These are phyloP conservation scores for Ophthalmotilapia sp. DNA, from an alignment of 2,113 vertebrate species.

Conservation along the genomic window DNA sequence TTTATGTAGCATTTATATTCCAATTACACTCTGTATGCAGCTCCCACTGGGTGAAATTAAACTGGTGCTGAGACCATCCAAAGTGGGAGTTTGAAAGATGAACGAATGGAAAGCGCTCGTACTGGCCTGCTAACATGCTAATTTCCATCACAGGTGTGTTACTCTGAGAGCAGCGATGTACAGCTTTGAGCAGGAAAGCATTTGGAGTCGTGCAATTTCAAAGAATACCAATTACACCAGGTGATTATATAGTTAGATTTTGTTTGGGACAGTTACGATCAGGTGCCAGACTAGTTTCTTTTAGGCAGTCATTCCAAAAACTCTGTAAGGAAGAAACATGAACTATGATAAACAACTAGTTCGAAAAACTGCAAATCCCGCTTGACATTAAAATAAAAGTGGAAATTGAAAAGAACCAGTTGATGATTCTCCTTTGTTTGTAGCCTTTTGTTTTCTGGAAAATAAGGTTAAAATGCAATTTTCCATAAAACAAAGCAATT, in stretches of 20 bases:
- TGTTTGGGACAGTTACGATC: not conserved
- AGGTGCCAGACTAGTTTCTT: not conserved
- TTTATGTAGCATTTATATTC: constrained; percentile 1
- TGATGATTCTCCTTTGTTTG: not conserved
- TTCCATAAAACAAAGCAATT: not conserved
- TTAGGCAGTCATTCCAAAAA: not conserved
- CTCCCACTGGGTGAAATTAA: constrained; percentile 23
- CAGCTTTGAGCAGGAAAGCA: not conserved
- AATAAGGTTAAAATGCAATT: not conserved
- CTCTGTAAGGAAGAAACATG: not conserved
- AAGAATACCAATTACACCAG: not conserved
- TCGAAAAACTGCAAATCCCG: not conserved
- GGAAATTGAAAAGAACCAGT: not conserved
- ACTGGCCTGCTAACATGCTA: not conserved
- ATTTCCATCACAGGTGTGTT: not conserved
- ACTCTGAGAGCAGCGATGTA: not conserved
- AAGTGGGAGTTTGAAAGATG: not conserved
- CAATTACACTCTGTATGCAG: constrained; percentile 2
- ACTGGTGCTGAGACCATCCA: not conserved
- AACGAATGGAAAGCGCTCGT: not conserved
- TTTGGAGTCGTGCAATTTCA: not conserved
- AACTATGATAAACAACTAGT: not conserved
- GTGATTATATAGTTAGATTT: not conserved
- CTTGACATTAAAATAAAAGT: not conserved
- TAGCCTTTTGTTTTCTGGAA: not conserved